phyloP scores from a whole-genome alignment of 2,113 vertebrate species.

The Rutilus rutilus region DNA sequence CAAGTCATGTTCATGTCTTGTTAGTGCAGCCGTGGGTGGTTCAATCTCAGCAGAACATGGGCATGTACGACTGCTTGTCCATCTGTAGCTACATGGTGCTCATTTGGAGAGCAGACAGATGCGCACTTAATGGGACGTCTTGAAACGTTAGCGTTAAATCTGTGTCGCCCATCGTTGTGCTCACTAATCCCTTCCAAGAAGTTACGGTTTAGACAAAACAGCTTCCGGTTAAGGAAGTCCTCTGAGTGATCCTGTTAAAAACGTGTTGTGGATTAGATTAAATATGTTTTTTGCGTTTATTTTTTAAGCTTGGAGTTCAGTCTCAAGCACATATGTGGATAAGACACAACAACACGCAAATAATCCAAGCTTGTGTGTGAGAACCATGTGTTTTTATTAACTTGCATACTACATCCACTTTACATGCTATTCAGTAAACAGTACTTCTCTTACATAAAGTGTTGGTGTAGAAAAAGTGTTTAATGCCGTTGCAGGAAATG shows the following conservation, averaged over 20 bases:
- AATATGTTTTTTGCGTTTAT: slow-evolving; percentile 63
- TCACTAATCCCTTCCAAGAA: slow-evolving; percentile 75
- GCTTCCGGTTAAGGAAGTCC: slow-evolving; percentile 54
- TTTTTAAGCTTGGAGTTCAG: slow-evolving; percentile 58
- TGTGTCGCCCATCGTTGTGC: not conserved
- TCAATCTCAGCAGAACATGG: slow-evolving; percentile 73
- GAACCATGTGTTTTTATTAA: not conserved
- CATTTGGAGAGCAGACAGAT: slow-evolving; percentile 76
- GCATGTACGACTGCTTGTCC: slow-evolving; percentile 60
- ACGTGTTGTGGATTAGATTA: slow-evolving; percentile 67
- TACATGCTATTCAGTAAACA: not conserved
- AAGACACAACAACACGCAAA: slow-evolving; percentile 1
- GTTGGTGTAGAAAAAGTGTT: not conserved
- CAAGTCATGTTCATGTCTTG: slow-evolving; percentile 65
- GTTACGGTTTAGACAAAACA: slow-evolving; percentile 62
- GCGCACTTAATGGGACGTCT: slow-evolving; percentile 69
- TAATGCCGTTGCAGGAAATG: slow-evolving; percentile 84
- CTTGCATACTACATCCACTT: not conserved
- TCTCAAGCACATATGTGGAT: slow-evolving; percentile 52
- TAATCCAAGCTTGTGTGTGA: not conserved
- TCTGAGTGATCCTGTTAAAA: slow-evolving; percentile 66
- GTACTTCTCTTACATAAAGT: not conserved
- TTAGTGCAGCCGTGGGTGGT: slow-evolving; percentile 59
- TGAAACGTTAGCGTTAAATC: slow-evolving; percentile 55
- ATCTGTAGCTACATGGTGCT: slow-evolving; percentile 70